These are phyloP conservation scores for Rhinoraja longicauda DNA, from an alignment of 2,797 vertebrate genomes.

Conservation along the genomic window DNA sequence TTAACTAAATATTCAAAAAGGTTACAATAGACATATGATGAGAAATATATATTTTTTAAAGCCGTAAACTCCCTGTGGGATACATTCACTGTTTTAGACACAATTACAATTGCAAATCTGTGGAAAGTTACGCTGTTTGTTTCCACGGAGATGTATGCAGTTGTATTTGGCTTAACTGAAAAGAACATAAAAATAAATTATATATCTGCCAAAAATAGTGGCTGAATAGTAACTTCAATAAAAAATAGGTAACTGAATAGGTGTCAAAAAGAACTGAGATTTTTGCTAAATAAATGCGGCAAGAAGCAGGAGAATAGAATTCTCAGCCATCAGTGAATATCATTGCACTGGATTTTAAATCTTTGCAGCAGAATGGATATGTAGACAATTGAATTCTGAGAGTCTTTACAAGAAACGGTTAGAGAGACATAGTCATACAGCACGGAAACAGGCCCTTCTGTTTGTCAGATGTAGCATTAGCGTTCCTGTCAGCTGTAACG, in stretches of 20 bases:
- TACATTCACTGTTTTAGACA: neutral
- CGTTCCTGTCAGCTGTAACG: too few species aligned
- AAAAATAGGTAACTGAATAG: neutral
- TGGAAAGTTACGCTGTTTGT: neutral
- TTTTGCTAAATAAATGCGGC: neutral
- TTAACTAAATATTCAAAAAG: neutral
- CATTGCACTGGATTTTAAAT: neutral
- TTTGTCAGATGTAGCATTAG: too few species aligned
- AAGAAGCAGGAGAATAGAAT: neutral
- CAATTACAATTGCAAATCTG: slow-evolving; percentile 7
- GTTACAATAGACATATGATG: neutral
- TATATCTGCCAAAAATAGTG: neutral
- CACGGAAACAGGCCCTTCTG: too few species aligned
- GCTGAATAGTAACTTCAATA: neutral
- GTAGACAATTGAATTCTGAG: neutral
- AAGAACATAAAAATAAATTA: neutral
- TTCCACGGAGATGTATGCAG: neutral
- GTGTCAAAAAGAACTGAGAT: neutral
- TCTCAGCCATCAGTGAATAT: neutral
- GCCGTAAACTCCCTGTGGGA: neutral
- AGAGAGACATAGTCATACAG: too few species aligned
- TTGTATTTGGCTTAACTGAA: neutral
- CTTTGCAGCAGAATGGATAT: neutral
- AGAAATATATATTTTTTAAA: neutral
- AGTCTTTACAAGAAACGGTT: neutral